Evolutionary conservation across 2,888 invertebrate species (phyloP).

Genomic region (Taphrorychus bicolor): DNA sequence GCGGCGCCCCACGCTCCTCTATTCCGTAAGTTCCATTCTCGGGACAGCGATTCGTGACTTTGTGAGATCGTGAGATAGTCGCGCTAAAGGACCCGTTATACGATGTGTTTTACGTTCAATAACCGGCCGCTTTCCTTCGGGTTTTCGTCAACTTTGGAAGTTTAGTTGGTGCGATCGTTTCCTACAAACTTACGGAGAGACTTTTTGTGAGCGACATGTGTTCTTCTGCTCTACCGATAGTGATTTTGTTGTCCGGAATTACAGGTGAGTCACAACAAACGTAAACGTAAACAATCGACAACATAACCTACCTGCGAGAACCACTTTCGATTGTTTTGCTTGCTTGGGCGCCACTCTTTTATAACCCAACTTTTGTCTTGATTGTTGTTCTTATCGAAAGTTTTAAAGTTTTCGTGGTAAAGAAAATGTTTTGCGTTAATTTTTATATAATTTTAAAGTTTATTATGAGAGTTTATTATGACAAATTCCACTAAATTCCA

Average conservation of each 20-base stretch:
- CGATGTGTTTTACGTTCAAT: neutral
- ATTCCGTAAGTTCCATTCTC: neutral
- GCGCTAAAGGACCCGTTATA: neutral
- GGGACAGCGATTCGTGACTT: no score
- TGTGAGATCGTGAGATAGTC: no score
- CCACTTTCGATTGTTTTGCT: constrained; percentile 12
- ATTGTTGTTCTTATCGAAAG: no score
- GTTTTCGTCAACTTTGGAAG: constrained; percentile 16
- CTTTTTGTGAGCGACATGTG: constrained; percentile 10
- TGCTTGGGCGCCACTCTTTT: no score
- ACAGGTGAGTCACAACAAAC: constrained; percentile 15
- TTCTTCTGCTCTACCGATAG: neutral
- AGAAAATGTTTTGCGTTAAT: no score
- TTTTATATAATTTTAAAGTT: no score
- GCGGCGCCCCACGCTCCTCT: neutral
- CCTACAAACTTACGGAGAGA: neutral
- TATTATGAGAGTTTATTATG: no score
- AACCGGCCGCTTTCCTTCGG: neutral
- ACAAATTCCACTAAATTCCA: no score
- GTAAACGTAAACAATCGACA: constrained; percentile 14
- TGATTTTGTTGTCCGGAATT: constrained; percentile 8
- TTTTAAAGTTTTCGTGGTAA: no score
- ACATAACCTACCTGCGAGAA: constrained; percentile 13
- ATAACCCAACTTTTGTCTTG: no score
- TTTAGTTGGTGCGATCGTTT: neutral